A percentile compares a stretch with the other conserved stretches of the same genome.
These are phyloP conservation scores for Eidolon helvum DNA, from an alignment of 2,113 vertebrate genomes.

Conservation along the genomic window DNA sequence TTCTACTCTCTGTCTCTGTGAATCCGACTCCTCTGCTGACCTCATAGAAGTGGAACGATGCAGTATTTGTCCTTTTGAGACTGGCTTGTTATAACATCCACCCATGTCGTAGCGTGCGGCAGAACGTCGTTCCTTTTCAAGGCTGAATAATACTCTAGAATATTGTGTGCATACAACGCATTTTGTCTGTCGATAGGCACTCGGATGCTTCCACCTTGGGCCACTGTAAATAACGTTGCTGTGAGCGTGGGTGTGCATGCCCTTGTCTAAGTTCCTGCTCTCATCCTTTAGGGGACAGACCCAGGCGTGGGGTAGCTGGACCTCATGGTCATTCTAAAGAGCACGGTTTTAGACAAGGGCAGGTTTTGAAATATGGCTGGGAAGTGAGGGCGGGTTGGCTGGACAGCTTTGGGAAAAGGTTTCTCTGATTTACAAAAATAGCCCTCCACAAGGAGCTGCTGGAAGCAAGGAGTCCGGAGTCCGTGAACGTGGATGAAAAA, in stretches of 20 bases:
- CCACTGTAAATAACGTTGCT: background rate
- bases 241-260: no score
- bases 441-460: background rate
- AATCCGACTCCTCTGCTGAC: background rate
- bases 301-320: background rate
- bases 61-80: background rate
- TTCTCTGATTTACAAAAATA: background rate
- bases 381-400: background rate
- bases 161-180: fast-evolving
- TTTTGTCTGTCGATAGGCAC: fast-evolving
- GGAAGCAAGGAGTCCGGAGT: background rate
- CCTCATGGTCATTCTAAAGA: background rate
- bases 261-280: background rate
- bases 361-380: background rate
- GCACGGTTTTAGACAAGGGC: background rate
- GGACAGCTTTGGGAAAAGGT: background rate
- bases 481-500: background rate
- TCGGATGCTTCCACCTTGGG: background rate
- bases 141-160: background rate
- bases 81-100: background rate
- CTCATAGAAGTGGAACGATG: no score
- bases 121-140: background rate
- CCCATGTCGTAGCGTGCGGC: background rate
- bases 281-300: background rate
- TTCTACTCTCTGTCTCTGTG: background rate